These are phyloP conservation scores for Rhinoraja longicauda DNA, from an alignment of 2,797 vertebrate species.

Conservation along the genomic window DNA sequence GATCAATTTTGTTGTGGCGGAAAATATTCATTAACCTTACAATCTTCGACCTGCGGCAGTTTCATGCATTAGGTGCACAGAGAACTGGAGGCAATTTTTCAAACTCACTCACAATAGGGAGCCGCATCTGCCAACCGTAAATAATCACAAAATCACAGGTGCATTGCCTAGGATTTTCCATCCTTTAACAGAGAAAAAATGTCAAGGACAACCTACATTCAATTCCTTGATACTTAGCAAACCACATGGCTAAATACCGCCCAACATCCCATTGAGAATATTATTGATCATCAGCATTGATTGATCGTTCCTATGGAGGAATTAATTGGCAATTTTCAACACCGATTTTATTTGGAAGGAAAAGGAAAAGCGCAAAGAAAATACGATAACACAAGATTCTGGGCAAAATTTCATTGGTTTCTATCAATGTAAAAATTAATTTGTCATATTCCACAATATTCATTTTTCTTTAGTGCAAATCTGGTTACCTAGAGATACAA, in stretches of 20 bases:
- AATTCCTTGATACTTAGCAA: background rate
- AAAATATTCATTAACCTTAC: background rate
- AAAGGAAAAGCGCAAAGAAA: background rate
- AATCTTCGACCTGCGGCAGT: background rate
- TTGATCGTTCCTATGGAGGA: background rate
- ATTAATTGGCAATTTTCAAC: slow-evolving; percentile 11
- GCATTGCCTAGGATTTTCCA: background rate
- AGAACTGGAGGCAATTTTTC: background rate
- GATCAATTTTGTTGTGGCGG: background rate
- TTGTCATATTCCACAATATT: background rate
- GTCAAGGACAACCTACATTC: background rate
- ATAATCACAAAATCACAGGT: background rate
- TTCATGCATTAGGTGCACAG: background rate
- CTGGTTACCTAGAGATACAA: background rate
- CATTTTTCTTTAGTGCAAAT: background rate
- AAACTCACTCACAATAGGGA: background rate
- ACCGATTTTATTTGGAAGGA: background rate
- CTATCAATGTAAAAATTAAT: background rate
- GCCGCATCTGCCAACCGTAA: background rate
- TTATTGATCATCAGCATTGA: background rate
- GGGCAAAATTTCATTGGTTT: background rate
- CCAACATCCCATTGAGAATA: background rate
- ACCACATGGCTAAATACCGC: background rate
- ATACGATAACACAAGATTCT: background rate
- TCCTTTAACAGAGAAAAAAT: background rate